Evolutionary conservation across 2,113 vertebrate genomes (phyloP).

Genomic region (Gadus chalcogrammus): DNA sequence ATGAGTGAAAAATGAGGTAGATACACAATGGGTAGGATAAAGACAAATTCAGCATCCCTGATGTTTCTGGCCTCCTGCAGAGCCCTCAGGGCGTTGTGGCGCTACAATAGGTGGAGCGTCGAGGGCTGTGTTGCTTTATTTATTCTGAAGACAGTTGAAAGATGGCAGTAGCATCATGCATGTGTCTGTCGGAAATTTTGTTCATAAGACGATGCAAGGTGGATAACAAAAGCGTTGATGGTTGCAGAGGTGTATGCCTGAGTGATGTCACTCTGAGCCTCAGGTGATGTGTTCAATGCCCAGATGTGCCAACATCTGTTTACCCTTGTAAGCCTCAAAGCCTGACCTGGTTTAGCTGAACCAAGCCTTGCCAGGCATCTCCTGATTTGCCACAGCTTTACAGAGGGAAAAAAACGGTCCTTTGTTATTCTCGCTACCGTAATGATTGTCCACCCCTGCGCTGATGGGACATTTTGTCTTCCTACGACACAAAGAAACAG

Average conservation of each 20-base stretch:
- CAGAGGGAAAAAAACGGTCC: neutral
- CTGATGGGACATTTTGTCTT: neutral
- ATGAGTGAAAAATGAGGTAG: no score
- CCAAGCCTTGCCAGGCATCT: neutral
- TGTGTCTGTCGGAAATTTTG: no score
- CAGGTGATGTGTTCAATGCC: constrained; percentile 44
- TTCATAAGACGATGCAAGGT: no score
- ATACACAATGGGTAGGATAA: no score
- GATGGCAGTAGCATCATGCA: no score
- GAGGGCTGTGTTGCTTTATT: no score
- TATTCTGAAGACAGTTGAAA: no score
- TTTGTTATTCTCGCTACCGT: neutral
- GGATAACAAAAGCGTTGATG: neutral
- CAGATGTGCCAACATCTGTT: constrained; percentile 68
- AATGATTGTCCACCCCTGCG: neutral
- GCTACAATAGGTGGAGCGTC: no score
- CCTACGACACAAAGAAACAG: neutral
- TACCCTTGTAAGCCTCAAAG: constrained; percentile 43
- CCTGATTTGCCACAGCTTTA: neutral
- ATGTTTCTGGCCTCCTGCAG: no score
- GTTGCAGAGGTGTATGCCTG: constrained; percentile 1
- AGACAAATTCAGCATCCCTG: no score
- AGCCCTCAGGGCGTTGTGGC: no score
- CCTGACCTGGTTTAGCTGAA: constrained; percentile 43
- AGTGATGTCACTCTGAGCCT: constrained; percentile 40